Base-by-base conservation (phyloP, 2,113 vertebrate species). In the Coptodon bakossiorum region DNA sequence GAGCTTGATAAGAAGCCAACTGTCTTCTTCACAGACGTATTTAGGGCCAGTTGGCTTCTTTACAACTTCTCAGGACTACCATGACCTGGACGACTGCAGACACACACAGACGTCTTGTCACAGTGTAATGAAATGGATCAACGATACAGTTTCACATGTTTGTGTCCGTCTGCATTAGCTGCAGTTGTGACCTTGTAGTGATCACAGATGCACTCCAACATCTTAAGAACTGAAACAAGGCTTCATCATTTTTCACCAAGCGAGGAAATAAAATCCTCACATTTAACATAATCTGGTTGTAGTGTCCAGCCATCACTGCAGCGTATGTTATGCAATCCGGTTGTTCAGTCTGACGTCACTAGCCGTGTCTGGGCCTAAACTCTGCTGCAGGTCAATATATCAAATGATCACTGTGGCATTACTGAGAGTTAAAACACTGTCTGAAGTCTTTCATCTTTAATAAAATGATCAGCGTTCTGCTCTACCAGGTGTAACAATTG, bases 221-320 rank as follows among this genome's bases (percentile, higher is more conserved):
- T 31, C 29, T 61, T 61, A 17, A 61, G 17, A 31, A 34, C 9
- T 34, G 16, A 34, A 34, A 63, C 29, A 63, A 63, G 29, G 59
- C 29, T 34, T 63, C 59, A 34, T 34, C 29, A 34, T 34, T 4
- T 63, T 34, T 63, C 9, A 4, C 29, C 16, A 31, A 63, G 59
- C 3, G 16, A 63, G 59, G 59, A 63, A 63, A 34, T 11, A 6
- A 34, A 63, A 34, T 0, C 31, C 59, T 63, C 16, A 36, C 16
- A 34, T 63, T 63, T 38, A 66, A n/a, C n/a, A n/a, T n/a, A n/a
- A n/a, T n/a, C n/a, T n/a, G n/a, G n/a, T n/a, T n/a, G n/a, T n/a
- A n/a, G n/a, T n/a, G n/a, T n/a, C 1, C 61, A 66, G 17, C 19
- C 17, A 0, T 66, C 17, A 12, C 61, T 66, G 2, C 6, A 1